phyloP scores from a whole-genome alignment of 2,888 invertebrate species.

The Nasonovia ribisnigri region DNA sequence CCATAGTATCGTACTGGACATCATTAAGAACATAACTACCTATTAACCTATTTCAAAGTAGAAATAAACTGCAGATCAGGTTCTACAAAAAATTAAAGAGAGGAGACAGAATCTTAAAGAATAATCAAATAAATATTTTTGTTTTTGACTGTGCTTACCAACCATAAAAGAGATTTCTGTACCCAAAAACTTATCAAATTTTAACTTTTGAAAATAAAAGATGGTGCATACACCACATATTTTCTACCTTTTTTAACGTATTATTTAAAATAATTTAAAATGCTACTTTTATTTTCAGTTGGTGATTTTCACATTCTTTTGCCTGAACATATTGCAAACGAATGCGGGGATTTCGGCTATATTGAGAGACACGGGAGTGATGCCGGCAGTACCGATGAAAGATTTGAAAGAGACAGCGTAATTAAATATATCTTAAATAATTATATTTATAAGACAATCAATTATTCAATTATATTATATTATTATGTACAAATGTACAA shows the following conservation, averaged over 20 bases:
- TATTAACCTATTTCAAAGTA: neutral
- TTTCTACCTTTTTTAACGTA: neutral
- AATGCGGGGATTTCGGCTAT: constrained; percentile 15
- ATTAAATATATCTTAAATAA: constrained; percentile 4
- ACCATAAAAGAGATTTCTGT: neutral
- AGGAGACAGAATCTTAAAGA: neutral
- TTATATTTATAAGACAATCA: neutral
- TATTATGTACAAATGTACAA: too few species aligned
- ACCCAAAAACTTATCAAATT: neutral
- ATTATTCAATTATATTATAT: neutral
- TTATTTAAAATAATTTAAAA: neutral
- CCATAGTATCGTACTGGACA: neutral
- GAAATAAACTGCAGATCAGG: neutral
- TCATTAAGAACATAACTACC: neutral
- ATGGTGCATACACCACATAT: neutral
- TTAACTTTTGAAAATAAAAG: neutral
- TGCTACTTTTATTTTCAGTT: constrained; percentile 41
- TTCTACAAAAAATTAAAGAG: neutral
- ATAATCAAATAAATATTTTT: neutral
- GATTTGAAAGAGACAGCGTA: constrained; percentile 34
- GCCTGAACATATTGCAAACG: neutral
- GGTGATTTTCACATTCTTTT: neutral
- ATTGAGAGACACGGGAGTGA: neutral
- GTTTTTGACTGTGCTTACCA: neutral
- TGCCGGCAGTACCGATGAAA: neutral